These are phyloP conservation scores for Huso huso DNA, from an alignment of 2,797 vertebrate genomes.

Conservation along the genomic window DNA sequence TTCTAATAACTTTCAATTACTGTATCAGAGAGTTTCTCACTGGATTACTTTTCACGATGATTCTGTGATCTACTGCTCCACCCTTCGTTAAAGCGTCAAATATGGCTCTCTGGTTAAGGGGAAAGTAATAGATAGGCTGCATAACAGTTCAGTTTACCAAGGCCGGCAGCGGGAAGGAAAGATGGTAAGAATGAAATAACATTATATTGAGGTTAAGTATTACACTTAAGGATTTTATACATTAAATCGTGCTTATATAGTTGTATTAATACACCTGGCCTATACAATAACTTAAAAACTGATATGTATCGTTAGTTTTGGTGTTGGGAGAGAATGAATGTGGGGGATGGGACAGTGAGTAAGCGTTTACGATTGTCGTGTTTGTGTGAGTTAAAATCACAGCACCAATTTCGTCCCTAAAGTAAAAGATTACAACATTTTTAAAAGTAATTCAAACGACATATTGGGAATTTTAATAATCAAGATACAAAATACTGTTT, in stretches of 20 bases:
- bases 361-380: slow-evolving; percentile 17
- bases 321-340: background rate
- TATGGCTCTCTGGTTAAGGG: slow-evolving; percentile 22
- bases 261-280: background rate
- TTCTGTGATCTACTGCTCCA: slow-evolving; percentile 31
- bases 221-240: background rate
- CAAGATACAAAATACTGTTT: background rate
- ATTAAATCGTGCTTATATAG: background rate
- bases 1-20: no score
- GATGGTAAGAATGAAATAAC: slow-evolving; percentile 49
- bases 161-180: slow-evolving; percentile 25
- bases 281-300: no score
- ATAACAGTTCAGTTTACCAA: slow-evolving; percentile 19
- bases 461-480: no score
- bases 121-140: slow-evolving; percentile 34
- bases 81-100: slow-evolving; percentile 13
- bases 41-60: background rate
- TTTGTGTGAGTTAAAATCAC: no score
- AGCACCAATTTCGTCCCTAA: no score
- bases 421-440: no score
- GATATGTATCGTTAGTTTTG: no score
- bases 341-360: slow-evolving; percentile 21
- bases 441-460: no score
- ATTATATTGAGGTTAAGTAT: rapidly evolving
- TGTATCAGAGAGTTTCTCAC: no score